Evolutionary conservation across 2,888 invertebrate species (phyloP).

Genomic region (Diogma glabrata): DNA sequence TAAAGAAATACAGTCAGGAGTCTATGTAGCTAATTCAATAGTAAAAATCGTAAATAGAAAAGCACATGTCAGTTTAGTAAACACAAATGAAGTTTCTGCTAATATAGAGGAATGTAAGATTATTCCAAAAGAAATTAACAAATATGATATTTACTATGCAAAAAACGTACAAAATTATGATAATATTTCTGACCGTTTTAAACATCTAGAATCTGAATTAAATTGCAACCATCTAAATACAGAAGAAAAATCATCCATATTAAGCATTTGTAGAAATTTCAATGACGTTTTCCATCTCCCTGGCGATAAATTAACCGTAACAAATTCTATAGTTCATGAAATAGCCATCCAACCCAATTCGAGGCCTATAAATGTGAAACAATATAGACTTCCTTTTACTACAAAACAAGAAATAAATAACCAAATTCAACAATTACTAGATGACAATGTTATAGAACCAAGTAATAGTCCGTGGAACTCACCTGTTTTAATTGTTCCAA

Average conservation of each 20-base stretch:
- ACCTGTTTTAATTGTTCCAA: not conserved
- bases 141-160: no score
- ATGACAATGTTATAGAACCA: not conserved
- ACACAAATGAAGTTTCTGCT: no score
- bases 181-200: no score
- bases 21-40: no score
- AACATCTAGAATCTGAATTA: no score
- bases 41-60: no score
- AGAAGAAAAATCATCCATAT: not conserved
- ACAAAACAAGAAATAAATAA: not conserved
- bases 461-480: not conserved
- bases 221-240: not conserved
- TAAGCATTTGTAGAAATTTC: not conserved
- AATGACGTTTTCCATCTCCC: slow-evolving; percentile 25
- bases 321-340: slow-evolving; percentile 16
- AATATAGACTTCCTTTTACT: not conserved
- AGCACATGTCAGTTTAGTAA: no score
- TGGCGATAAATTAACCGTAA: slow-evolving; percentile 23
- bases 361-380: slow-evolving; percentile 5
- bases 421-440: not conserved
- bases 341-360: not conserved
- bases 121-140: no score
- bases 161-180: no score
- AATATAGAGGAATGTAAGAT: no score
- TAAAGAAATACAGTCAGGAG: no score